Evolutionary conservation across 2,888 invertebrate species (phyloP).

Genomic region (Aethes cnicana): DNA sequence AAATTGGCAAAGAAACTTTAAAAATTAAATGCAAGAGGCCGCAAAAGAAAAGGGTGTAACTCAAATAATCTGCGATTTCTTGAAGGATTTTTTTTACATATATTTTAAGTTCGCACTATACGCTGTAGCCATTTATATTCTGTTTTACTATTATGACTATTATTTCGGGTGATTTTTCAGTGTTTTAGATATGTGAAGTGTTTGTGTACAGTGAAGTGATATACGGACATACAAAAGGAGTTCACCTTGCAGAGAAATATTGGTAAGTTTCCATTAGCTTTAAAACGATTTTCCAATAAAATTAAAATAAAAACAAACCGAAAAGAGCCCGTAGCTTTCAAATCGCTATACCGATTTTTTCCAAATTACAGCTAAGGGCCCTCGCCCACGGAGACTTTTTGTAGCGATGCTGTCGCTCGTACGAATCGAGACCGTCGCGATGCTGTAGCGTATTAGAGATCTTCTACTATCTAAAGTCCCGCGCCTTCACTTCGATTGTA

Average conservation of each 20-base stretch:
- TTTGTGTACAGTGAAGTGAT: conserved; percentile 25
- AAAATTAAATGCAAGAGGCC: conserved; percentile 50
- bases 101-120: conserved; percentile 70
- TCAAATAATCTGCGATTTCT: conserved; percentile 46
- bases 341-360: too few species aligned
- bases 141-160: conserved; percentile 72
- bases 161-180: conserved; percentile 57
- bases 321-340: too few species aligned
- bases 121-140: conserved; percentile 62
- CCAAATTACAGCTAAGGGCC: too few species aligned
- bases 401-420: too few species aligned
- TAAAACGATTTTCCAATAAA: background rate
- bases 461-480: too few species aligned
- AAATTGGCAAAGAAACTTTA: conserved; percentile 37
- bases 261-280: conserved; percentile 32
- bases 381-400: too few species aligned
- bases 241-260: conserved; percentile 26
- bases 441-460: too few species aligned
- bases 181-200: conserved; percentile 60
- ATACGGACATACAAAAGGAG: conserved; percentile 22
- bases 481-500: too few species aligned
- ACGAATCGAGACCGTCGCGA: too few species aligned
- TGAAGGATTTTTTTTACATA: conserved; percentile 64
- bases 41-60: conserved; percentile 42
- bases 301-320: too few species aligned